Conservation (phyloP, 2,888 invertebrate species). For the Pristionchus mayeri region DNA sequence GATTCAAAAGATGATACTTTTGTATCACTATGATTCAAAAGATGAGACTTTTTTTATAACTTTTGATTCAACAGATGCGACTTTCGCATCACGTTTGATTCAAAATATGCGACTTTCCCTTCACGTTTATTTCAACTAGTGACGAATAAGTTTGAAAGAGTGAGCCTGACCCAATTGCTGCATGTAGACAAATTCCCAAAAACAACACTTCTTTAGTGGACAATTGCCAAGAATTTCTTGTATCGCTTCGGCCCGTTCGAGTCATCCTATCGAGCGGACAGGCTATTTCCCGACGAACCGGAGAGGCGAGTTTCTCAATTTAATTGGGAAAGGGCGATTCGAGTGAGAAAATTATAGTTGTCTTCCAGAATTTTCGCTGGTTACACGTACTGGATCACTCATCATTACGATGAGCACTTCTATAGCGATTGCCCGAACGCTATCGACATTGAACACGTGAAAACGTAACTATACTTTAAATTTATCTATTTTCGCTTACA, state of each 20-base stretch:
- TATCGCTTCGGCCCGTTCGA: not conserved
- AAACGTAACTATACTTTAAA: not conserved
- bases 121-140: no score
- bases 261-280: not conserved
- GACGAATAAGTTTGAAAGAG: no score
- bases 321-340: not conserved
- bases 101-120: no score
- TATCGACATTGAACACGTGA: not conserved
- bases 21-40: no score
- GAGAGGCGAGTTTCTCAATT: not conserved
- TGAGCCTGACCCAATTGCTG: no score
- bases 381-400: not conserved
- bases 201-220: not conserved
- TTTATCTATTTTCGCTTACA: no score
- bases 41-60: no score
- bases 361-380: not conserved
- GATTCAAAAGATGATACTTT: no score
- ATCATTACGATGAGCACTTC: constrained; percentile 2
- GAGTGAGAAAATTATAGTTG: not conserved
- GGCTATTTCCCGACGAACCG: not conserved
- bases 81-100: no score
- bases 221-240: not conserved
- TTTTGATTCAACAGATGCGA: no score
- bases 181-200: no score
- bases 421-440: not conserved